These are phyloP conservation scores for Gallinago jamesoni DNA, from an alignment of 2,113 vertebrate species.

Conservation along the genomic window DNA sequence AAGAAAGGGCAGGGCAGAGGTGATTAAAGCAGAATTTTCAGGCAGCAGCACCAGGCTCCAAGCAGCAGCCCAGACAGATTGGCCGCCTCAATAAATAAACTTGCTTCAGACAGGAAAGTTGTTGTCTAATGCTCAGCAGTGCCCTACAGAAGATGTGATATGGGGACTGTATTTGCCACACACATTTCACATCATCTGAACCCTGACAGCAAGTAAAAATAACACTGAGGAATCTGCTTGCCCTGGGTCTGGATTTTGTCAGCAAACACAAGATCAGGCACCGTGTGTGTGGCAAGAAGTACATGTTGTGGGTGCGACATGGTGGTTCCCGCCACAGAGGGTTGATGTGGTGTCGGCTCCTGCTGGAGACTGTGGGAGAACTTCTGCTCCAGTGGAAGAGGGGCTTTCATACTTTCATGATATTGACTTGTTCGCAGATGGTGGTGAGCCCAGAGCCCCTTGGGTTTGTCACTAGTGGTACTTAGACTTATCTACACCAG, in stretches of 20 bases:
- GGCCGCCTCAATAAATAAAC: not conserved
- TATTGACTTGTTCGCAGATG: not conserved
- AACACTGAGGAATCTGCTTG: not conserved
- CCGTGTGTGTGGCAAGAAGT: not conserved
- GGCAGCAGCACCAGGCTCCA: not conserved
- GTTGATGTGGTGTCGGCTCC: not conserved
- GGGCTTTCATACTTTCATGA: rapidly evolving
- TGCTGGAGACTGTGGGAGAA: not conserved
- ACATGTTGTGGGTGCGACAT: rapidly evolving
- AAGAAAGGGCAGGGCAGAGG: not conserved
- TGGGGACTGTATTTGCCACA: not conserved
- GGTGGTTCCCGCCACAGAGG: not conserved
- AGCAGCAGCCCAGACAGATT: not conserved
- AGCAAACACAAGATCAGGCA: not conserved
- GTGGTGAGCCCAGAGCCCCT: not conserved
- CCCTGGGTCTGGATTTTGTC: not conserved
- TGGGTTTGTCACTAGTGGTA: not conserved
- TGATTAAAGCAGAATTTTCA: not conserved
- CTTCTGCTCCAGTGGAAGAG: not conserved
- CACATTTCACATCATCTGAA: not conserved
- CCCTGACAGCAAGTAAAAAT: not conserved
- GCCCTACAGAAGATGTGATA: not conserved
- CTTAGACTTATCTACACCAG: not conserved
- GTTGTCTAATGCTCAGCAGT: not conserved
- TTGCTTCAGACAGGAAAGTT: not conserved